Conservation (phyloP, 2,113 vertebrate genomes). For the Okapia johnstoni region DNA sequence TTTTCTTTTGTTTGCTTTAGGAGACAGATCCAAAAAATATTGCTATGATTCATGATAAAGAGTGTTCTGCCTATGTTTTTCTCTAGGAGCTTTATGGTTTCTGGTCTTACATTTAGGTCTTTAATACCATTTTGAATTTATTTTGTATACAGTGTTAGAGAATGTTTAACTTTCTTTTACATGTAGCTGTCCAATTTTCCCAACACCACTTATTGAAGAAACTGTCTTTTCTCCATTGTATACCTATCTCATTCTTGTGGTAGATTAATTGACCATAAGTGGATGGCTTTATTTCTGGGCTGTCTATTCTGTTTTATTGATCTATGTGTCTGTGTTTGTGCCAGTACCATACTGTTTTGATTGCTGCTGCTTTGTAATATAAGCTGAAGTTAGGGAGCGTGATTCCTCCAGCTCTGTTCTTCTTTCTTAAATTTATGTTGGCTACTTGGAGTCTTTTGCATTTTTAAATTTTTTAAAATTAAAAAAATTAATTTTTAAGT, state of each 20-base stretch:
- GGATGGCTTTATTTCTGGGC: background rate
- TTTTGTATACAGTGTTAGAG: background rate
- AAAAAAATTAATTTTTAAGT: background rate
- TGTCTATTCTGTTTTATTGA: background rate
- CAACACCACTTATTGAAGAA: background rate
- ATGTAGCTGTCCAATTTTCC: background rate
- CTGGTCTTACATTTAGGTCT: background rate
- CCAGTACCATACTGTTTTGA: background rate
- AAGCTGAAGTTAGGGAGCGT: background rate
- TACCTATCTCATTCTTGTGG: background rate
- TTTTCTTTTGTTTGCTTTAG: background rate
- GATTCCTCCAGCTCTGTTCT: background rate
- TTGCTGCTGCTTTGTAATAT: background rate
- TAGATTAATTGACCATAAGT: background rate
- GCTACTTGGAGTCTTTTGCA: background rate
- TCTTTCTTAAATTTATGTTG: background rate
- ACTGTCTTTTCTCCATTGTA: background rate
- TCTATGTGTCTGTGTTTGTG: background rate
- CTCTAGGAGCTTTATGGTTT: background rate
- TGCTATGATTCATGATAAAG: background rate
- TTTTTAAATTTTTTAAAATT: background rate
- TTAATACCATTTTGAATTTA: background rate
- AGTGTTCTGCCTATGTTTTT: background rate
- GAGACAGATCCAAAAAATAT: background rate
- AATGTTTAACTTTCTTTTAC: background rate